Evolutionary conservation across 2,113 vertebrate genomes (phyloP).

Genomic region (Ciconia stormi): DNA sequence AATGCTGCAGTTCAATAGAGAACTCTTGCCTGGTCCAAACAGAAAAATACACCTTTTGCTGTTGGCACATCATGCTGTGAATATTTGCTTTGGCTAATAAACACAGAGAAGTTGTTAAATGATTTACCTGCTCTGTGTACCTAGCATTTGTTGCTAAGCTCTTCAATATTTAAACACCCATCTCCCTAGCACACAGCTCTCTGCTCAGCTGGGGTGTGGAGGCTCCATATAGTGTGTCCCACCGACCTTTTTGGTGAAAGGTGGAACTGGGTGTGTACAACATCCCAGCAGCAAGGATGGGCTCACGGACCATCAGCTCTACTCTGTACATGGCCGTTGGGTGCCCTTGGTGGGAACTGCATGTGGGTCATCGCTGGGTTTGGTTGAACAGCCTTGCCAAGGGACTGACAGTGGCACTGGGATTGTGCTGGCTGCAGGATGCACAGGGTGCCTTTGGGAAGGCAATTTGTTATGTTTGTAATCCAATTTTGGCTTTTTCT

Average conservation of each 20-base stretch:
- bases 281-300: not conserved
- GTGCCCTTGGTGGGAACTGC: not conserved
- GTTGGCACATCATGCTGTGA: not conserved
- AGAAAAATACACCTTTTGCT: constrained; percentile 4
- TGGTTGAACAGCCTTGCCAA: not conserved
- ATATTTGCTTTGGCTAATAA: constrained; percentile 39
- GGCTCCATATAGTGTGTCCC: not conserved
- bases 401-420: not conserved
- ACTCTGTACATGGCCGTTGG: not conserved
- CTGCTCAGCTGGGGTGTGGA: not conserved
- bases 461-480: not conserved
- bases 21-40: not conserved
- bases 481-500: not conserved
- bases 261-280: not conserved
- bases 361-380: fast-evolving
- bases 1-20: not conserved
- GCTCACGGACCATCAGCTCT: not conserved
- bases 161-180: not conserved
- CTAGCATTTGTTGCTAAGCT: not conserved
- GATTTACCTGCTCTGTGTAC: constrained; percentile 8
- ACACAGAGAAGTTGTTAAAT: not conserved
- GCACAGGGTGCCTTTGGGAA: not conserved
- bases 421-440: not conserved
- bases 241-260: not conserved
- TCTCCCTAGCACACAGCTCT: not conserved